Conservation (phyloP, 2,113 vertebrate genomes). For the Sebastes schlegelii region DNA sequence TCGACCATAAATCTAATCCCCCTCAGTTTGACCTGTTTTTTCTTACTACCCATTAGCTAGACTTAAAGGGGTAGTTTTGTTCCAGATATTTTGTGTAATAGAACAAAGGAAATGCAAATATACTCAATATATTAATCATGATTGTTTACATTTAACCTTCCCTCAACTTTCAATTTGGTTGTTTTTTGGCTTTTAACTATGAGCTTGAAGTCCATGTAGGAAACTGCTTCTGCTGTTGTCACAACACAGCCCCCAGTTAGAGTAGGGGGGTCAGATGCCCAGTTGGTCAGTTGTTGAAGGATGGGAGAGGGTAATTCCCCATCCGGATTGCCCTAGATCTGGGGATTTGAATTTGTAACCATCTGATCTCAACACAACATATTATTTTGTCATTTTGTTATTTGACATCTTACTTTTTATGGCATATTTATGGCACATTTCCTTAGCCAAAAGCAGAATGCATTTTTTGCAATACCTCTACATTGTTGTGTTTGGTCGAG, state of each 20-base stretch:
- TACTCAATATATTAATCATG: neutral
- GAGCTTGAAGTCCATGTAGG: neutral
- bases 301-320: slow-evolving; percentile 30
- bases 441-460: neutral
- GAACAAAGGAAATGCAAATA: neutral
- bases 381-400: neutral
- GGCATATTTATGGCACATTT: slow-evolving; percentile 16
- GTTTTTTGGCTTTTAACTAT: neutral
- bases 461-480: slow-evolving; percentile 1
- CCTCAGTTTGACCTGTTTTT: slow-evolving; percentile 31
- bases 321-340: slow-evolving; percentile 16
- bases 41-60: slow-evolving; percentile 5
- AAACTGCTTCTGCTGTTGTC: slow-evolving; percentile 17
- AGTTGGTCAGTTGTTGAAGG: slow-evolving; percentile 48
- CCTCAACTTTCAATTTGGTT: neutral
- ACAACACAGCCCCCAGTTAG: neutral
- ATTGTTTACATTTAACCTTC: slow-evolving; percentile 1
- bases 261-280: slow-evolving; percentile 32
- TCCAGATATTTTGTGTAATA: neutral
- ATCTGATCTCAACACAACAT: slow-evolving; percentile 16
- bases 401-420: neutral
- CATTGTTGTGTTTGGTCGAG: slow-evolving; percentile 37
- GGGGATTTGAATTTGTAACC: slow-evolving; percentile 10
- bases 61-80: neutral
- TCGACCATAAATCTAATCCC: slow-evolving; percentile 36